phyloP scores from a whole-genome alignment of 2,113 vertebrate species.

The Paratilapia polleni region DNA sequence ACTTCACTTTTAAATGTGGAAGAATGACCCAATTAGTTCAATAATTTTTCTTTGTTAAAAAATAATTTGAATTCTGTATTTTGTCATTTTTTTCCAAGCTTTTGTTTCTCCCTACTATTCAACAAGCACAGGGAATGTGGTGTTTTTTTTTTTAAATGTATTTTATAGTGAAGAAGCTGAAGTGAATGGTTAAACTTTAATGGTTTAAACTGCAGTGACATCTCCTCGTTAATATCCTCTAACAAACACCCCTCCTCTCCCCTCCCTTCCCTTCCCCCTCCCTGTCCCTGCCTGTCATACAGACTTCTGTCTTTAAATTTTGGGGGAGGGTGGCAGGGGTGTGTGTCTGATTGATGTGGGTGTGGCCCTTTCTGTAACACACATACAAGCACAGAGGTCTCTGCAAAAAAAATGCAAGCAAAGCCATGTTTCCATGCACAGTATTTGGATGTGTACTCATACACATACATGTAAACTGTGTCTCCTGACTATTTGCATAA shows the following conservation, averaged over 20 bases:
- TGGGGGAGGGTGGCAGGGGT: slow-evolving; percentile 28
- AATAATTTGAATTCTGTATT: too few relatives aligned
- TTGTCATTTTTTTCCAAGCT: too few relatives aligned
- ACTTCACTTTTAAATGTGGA: too few relatives aligned
- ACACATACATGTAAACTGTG: neutral
- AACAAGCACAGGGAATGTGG: neutral
- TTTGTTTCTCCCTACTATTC: neutral
- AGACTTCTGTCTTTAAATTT: slow-evolving; percentile 50
- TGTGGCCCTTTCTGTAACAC: slow-evolving; percentile 38
- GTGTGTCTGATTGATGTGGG: slow-evolving; percentile 35
- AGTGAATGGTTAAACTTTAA: neutral
- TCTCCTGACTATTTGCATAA: slow-evolving; percentile 68
- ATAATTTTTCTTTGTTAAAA: too few relatives aligned
- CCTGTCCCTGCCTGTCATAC: slow-evolving; percentile 36
- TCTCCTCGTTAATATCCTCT: neutral
- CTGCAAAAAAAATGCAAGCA: slow-evolving; percentile 11
- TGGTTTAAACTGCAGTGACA: too few relatives aligned
- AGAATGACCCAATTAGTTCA: too few relatives aligned
- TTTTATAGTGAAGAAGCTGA: neutral
- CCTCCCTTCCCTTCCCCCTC: slow-evolving; percentile 11
- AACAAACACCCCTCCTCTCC: slow-evolving; percentile 31
- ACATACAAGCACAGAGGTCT: neutral
- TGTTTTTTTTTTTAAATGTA: too few relatives aligned
- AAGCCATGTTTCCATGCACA: neutral
- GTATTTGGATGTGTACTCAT: neutral